A percentile compares a stretch with the other conserved stretches of the same genome.
phyloP scores from a whole-genome alignment of 2,888 invertebrate species.

The Platynereis dumerilii region DNA sequence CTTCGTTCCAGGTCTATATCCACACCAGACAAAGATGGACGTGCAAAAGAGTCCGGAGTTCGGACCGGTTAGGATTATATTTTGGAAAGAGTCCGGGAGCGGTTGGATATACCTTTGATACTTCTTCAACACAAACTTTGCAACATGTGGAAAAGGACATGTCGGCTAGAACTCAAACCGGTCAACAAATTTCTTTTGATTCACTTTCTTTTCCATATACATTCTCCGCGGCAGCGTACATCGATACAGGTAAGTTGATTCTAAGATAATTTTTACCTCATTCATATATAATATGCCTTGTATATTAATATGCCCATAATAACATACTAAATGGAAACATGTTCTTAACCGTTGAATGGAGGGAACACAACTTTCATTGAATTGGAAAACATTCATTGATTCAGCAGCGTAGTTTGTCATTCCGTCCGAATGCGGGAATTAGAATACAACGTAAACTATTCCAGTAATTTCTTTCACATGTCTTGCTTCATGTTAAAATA shows the following conservation, averaged over 20 bases:
- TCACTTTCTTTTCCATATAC: slow-evolving; percentile 20
- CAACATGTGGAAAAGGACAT: background rate
- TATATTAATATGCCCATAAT: background rate
- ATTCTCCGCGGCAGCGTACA: slow-evolving; percentile 26
- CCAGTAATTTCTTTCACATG: too few relatives aligned
- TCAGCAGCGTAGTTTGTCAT: too few relatives aligned
- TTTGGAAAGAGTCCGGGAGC: slow-evolving; percentile 8
- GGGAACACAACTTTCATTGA: too few relatives aligned
- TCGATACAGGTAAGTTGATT: slow-evolving; percentile 20
- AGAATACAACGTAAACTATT: too few relatives aligned
- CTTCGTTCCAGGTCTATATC: slow-evolving; percentile 26
- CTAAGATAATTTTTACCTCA: background rate
- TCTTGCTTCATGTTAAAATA: too few relatives aligned
- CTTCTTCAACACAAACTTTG: background rate
- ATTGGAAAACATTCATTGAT: too few relatives aligned
- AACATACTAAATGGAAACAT: background rate
- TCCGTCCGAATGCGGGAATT: too few relatives aligned
- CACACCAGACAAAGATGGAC: slow-evolving; percentile 15
- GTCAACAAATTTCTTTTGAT: slow-evolving; percentile 13
- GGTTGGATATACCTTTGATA: slow-evolving; percentile 19
- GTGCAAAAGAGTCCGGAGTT: slow-evolving; percentile 7
- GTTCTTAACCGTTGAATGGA: too few relatives aligned
- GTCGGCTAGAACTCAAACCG: background rate
- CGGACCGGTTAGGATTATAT: slow-evolving; percentile 22
- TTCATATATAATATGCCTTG: too few relatives aligned